A percentile compares a stretch with the other conserved stretches of the same genome.
These are phyloP conservation scores for Dinocampus coccinellae DNA, from an alignment of 2,888 invertebrate species.

Conservation along the genomic window DNA sequence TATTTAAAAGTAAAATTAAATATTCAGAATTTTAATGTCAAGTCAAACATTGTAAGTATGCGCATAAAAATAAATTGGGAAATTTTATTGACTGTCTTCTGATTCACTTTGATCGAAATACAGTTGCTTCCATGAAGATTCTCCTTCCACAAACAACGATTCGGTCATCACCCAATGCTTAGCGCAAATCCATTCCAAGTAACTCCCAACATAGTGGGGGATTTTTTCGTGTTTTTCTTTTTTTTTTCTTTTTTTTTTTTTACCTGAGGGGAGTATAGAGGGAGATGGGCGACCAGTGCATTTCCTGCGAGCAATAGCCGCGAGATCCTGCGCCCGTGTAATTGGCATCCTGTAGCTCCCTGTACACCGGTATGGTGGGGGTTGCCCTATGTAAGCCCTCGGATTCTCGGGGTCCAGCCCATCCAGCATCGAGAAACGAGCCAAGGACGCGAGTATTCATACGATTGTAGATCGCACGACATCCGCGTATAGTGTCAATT, in stretches of 20 bases:
- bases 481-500: background rate
- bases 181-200: conserved; percentile 25
- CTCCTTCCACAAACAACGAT: background rate
- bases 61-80: conserved; percentile 26
- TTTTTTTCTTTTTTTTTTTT: too few species aligned
- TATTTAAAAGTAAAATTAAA: background rate
- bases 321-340: conserved; percentile 56
- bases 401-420: conserved; percentile 66
- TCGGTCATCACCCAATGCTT: conserved; percentile 22
- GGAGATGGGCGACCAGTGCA: conserved; percentile 46
- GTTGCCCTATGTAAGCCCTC: conserved; percentile 69
- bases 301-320: conserved; percentile 58
- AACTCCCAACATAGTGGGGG: conserved; percentile 24
- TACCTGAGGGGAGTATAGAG: conserved; percentile 11
- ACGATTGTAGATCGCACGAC: conserved; percentile 25
- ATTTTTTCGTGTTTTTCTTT: too few species aligned
- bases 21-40: background rate
- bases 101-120: conserved; percentile 34
- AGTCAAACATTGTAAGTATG: background rate
- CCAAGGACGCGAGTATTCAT: conserved; percentile 54
- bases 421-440: conserved; percentile 67
- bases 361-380: conserved; percentile 61
- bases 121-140: conserved; percentile 27
- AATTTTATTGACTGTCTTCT: conserved; percentile 15
- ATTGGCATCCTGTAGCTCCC: conserved; percentile 64